These are phyloP conservation scores for Malurus elegans DNA, from an alignment of 2,113 vertebrate species.

Conservation along the genomic window DNA sequence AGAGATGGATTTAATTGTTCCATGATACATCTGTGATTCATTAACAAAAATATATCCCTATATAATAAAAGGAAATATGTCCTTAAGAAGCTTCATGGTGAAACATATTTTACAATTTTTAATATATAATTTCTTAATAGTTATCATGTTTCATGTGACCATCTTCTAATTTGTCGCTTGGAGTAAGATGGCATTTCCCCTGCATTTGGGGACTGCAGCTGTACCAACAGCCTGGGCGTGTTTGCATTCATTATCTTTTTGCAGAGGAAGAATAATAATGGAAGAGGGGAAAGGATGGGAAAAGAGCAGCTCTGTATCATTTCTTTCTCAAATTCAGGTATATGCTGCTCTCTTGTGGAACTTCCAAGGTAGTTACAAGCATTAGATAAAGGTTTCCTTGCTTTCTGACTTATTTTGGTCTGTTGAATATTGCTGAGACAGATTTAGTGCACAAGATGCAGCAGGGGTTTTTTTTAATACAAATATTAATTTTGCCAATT, in stretches of 20 bases:
- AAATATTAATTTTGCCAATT: background rate
- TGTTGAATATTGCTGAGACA: background rate
- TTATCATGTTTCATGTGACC: background rate
- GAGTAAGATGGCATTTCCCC: background rate
- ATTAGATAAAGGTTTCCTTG: background rate
- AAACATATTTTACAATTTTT: background rate
- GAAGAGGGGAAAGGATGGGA: background rate
- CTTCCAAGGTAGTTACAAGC: background rate
- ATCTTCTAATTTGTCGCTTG: background rate
- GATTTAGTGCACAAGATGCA: background rate
- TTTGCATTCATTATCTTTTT: slow-evolving; percentile 30
- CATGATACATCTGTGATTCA: background rate
- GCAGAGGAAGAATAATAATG: background rate
- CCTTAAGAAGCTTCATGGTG: background rate
- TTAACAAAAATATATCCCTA: background rate
- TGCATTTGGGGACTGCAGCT: background rate
- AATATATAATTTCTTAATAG: background rate
- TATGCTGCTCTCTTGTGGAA: slow-evolving; percentile 72
- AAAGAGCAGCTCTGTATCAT: rapidly evolving
- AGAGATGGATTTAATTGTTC: background rate
- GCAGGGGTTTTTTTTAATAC: background rate
- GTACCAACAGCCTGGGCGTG: background rate
- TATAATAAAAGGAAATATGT: background rate
- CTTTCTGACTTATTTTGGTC: background rate
- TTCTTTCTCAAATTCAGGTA: slow-evolving; percentile 29